Evolutionary conservation across 2,888 invertebrate species (phyloP).

Genomic region (Entomobrya proxima): DNA sequence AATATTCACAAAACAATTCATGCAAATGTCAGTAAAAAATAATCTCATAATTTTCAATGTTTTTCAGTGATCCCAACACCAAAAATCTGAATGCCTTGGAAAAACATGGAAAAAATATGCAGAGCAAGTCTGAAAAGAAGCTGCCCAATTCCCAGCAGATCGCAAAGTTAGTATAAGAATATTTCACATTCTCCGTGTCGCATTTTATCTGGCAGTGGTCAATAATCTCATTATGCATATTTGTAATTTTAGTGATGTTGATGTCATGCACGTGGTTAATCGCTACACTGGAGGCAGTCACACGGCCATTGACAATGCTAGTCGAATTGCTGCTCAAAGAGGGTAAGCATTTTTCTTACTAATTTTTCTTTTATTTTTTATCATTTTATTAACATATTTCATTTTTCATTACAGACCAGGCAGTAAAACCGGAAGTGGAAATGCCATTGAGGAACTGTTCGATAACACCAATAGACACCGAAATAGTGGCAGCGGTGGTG

Average conservation of each 20-base stretch:
- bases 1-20: neutral
- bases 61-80: conserved; percentile 37
- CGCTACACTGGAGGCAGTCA: conserved; percentile 89
- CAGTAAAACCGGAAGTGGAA: neutral
- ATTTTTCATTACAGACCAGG: neutral
- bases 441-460: conserved; percentile 1
- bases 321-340: conserved; percentile 34
- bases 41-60: neutral
- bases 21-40: too few relatives aligned
- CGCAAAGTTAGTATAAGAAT: conserved; percentile 6
- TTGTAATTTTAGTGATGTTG: conserved; percentile 55
- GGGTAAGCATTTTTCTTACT: neutral
- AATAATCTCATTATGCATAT: neutral
- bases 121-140: neutral
- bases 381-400: neutral
- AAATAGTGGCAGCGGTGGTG: too few relatives aligned
- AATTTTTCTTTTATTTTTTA: neutral
- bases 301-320: conserved; percentile 81
- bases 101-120: conserved; percentile 13
- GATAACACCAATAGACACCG: neutral
- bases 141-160: neutral
- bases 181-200: neutral
- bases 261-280: conserved; percentile 80
- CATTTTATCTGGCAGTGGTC: neutral
- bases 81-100: conserved; percentile 44